phyloP scores from a whole-genome alignment of 1,140 invertebrate species.

The Sipha flava region DNA sequence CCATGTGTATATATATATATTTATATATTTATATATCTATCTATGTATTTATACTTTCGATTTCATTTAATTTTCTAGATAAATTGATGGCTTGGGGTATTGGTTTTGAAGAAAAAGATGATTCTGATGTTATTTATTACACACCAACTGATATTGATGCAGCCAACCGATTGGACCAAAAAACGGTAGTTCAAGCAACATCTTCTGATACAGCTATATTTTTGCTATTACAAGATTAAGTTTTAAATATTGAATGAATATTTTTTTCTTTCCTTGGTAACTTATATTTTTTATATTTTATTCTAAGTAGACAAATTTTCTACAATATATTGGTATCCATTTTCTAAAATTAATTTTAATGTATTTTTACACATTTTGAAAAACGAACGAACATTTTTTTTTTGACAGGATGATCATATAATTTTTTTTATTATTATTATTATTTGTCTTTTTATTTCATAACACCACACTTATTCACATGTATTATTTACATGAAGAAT shows the following conservation, averaged over 20 bases:
- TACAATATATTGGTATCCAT: neutral
- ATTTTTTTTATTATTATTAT: neutral
- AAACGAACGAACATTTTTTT: neutral
- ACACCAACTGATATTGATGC: constrained; percentile 12
- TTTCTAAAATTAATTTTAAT: neutral
- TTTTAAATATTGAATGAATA: neutral
- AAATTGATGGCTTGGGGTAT: constrained; percentile 31
- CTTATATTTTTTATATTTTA: neutral
- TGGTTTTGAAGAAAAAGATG: constrained; percentile 28
- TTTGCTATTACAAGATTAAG: constrained; percentile 12
- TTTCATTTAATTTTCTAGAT: neutral
- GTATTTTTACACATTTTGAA: neutral
- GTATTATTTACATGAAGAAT: constrained; percentile 8
- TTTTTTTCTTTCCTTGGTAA: neutral
- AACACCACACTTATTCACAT: neutral
- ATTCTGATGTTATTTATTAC: constrained; percentile 22
- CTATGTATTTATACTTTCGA: neutral
- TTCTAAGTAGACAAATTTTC: neutral
- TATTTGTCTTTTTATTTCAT: neutral
- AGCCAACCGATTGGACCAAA: neutral
- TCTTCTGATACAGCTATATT: constrained; percentile 16
- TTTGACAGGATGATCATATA: neutral
- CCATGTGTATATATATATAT: too few relatives aligned
- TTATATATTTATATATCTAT: neutral
- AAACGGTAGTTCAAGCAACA: constrained; percentile 18